Percentiles rank a stretch among this genome's conserved stretches.
phyloP scores from a whole-genome alignment of 2,888 invertebrate species.

The Helicoverpa assulta region DNA sequence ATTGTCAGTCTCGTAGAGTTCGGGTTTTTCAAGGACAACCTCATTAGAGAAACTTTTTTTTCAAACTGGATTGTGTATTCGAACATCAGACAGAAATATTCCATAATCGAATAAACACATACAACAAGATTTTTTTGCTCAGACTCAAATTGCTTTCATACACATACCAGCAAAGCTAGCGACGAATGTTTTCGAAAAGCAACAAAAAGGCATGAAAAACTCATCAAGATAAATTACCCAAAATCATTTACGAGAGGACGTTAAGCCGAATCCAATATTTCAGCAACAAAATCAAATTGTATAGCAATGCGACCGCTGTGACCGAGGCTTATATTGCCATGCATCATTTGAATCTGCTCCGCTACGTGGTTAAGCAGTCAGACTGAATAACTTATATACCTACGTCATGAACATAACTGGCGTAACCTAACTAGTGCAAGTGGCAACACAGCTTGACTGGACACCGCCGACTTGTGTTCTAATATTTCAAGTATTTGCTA shows the following conservation, averaged over 20 bases:
- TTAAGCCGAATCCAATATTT: neutral
- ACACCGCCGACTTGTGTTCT: conserved; percentile 16
- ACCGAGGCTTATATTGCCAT: neutral
- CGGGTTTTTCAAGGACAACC: conserved; percentile 33
- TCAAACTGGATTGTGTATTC: conserved; percentile 21
- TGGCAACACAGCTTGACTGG: conserved; percentile 26
- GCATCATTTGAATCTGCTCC: conserved; percentile 21
- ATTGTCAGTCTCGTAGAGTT: conserved; percentile 42
- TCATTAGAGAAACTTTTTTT: conserved; percentile 44
- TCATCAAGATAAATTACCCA: neutral
- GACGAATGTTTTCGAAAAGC: no score
- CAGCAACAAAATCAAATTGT: neutral
- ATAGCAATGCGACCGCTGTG: neutral
- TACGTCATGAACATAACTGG: conserved; percentile 18
- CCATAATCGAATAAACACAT: no score
- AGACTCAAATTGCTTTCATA: neutral
- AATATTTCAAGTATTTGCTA: neutral
- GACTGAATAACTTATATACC: conserved; percentile 29
- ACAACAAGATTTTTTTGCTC: no score
- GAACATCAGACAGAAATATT: no score
- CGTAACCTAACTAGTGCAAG: conserved; percentile 28
- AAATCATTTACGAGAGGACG: neutral
- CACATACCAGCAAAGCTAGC: neutral
- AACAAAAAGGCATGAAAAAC: no score
- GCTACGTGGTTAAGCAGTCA: conserved; percentile 46